Percentiles rank a stretch among this genome's conserved stretches.
Conservation (phyloP, 2,113 vertebrate genomes). For the Hystrix brachyura region DNA sequence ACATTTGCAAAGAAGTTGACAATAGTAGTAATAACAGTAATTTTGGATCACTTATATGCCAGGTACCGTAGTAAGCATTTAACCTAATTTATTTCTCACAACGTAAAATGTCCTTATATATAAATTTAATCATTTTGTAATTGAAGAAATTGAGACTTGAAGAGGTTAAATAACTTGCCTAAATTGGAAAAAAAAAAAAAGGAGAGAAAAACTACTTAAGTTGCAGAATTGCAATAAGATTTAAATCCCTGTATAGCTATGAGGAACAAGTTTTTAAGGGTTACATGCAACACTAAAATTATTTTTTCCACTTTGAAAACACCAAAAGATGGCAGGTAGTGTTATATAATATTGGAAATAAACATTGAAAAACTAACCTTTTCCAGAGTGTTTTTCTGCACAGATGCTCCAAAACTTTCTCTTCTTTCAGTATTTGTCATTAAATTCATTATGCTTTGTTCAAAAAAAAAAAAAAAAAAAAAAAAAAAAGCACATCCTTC, state of each 20-base stretch:
- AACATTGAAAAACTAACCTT: slow-evolving; percentile 35
- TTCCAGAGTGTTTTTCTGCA: background rate
- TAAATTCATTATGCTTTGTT: background rate
- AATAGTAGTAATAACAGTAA: background rate
- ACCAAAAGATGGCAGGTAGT: background rate
- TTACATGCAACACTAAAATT: background rate
- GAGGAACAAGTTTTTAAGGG: background rate
- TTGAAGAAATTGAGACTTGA: background rate
- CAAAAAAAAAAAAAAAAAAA: background rate
- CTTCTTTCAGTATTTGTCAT: background rate
- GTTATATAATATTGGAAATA: background rate
- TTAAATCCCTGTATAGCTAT: background rate
- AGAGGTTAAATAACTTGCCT: background rate
- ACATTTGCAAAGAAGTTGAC: background rate
- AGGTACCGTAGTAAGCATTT: background rate
- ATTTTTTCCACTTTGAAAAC: slow-evolving; percentile 22
- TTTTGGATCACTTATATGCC: background rate
- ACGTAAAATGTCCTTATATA: background rate
- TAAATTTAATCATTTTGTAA: slow-evolving; percentile 47
- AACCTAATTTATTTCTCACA: slow-evolving; percentile 3
- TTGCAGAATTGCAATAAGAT: background rate
- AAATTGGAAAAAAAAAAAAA: background rate
- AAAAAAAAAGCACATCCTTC: background rate
- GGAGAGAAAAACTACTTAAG: background rate
- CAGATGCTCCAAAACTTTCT: background rate